Percentiles rank a stretch among this genome's conserved stretches.
Conservation (phyloP, 2,888 invertebrate species). For the Liopterus haemorrhoidalis region DNA sequence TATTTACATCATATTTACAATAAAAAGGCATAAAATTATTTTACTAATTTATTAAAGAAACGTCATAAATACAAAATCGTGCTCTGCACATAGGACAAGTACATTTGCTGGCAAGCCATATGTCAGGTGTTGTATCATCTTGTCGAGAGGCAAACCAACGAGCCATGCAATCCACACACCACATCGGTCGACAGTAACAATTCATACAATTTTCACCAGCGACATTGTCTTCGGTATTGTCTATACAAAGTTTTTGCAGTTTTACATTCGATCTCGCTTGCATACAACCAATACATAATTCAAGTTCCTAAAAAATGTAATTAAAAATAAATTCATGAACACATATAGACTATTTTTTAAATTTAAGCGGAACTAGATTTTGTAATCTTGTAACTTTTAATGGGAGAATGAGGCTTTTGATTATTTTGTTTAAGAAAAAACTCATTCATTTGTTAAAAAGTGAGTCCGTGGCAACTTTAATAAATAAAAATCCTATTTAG, state of each 20-base stretch:
- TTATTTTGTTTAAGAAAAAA: no score
- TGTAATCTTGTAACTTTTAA: no score
- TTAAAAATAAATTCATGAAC: constrained; percentile 22
- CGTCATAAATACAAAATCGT: constrained; percentile 78
- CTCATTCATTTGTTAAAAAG: no score
- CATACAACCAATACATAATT: constrained; percentile 87
- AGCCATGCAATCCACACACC: constrained; percentile 81
- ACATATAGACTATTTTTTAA: constrained; percentile 3
- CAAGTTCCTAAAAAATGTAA: constrained; percentile 63
- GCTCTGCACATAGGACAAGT: constrained; percentile 85
- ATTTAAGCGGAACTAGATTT: no score
- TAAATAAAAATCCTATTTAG: no score
- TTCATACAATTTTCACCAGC: constrained; percentile 46
- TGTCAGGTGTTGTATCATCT: constrained; percentile 59
- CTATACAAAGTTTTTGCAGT: constrained; percentile 61
- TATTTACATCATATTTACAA: no score
- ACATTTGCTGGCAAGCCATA: constrained; percentile 77
- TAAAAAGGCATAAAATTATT: no score
- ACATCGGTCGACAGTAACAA: constrained; percentile 79
- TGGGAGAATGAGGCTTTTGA: no score
- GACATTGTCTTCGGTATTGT: constrained; percentile 43
- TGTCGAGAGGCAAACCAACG: constrained; percentile 86
- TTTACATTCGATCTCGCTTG: constrained; percentile 72
- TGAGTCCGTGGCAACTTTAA: no score
- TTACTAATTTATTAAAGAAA: constrained; percentile 53